Percentiles rank a stretch among this genome's conserved stretches.
Conservation (phyloP, 2,113 vertebrate species). For the Anoplopoma fimbria region DNA sequence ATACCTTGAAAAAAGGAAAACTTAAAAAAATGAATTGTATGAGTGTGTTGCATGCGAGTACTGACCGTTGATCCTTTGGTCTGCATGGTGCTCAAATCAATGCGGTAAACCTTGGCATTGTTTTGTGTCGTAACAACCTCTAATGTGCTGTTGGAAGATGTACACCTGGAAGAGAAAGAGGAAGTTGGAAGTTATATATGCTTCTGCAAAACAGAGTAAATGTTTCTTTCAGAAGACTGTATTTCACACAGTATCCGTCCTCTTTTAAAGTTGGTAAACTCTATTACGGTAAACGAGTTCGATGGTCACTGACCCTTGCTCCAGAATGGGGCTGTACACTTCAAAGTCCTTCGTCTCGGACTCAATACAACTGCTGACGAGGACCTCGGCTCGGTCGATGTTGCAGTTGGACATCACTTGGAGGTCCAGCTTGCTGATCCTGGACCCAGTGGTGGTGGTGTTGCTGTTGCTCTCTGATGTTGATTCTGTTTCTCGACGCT, state of each 20-base stretch:
- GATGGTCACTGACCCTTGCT: slow-evolving; percentile 70
- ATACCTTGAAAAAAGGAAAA: background rate
- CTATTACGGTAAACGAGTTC: background rate
- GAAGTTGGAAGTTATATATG: background rate
- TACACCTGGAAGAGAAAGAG: slow-evolving; percentile 68
- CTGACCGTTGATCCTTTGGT: slow-evolving; percentile 51
- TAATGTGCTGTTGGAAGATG: background rate
- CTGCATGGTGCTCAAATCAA: slow-evolving; percentile 44
- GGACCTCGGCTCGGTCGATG: slow-evolving; percentile 51
- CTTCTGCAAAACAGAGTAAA: background rate
- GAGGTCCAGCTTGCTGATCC: slow-evolving; percentile 65
- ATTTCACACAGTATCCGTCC: background rate
- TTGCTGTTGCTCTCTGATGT: too few relatives aligned
- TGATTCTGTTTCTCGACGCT: background rate
- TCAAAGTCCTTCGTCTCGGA: slow-evolving; percentile 69
- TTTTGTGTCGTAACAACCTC: slow-evolving; percentile 44
- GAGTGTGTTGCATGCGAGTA: slow-evolving; percentile 12
- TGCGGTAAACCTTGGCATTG: slow-evolving; percentile 67
- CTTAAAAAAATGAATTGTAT: background rate
- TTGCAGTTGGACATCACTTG: slow-evolving; percentile 66
- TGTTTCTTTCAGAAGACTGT: background rate
- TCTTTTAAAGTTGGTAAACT: background rate
- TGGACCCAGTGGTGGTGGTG: background rate
- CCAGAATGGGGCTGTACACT: slow-evolving; percentile 19
- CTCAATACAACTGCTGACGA: slow-evolving; percentile 59